phyloP scores from a whole-genome alignment of 2,113 vertebrate genomes.

The Bubalus kerabau region DNA sequence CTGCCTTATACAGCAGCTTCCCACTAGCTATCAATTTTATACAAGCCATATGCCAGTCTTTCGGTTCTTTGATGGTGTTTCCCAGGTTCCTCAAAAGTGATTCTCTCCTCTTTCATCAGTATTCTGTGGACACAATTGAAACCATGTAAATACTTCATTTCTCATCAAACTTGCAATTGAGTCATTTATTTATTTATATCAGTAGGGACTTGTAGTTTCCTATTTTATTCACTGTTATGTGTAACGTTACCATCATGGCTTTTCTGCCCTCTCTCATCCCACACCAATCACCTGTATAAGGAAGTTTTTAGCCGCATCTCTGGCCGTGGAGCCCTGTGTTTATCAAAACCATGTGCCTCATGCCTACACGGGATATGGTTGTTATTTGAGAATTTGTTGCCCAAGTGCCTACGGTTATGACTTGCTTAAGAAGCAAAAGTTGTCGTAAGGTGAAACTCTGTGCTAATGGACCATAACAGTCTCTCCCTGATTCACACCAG shows the following conservation, averaged over 20 bases:
- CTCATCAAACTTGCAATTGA: background rate
- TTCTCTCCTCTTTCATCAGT: background rate
- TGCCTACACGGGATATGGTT: background rate
- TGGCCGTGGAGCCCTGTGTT: background rate
- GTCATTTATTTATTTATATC: background rate
- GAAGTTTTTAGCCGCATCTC: background rate
- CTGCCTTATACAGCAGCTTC: background rate
- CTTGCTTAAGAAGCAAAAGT: background rate
- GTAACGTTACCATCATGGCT: background rate
- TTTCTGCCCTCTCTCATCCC: background rate
- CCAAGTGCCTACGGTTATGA: background rate
- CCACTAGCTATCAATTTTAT: background rate
- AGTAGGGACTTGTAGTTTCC: background rate
- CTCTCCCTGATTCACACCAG: background rate
- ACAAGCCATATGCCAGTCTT: background rate
- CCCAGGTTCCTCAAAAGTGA: background rate
- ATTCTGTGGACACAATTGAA: background rate
- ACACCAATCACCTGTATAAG: background rate
- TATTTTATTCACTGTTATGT: background rate
- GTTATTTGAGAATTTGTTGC: background rate
- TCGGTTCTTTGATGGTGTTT: background rate
- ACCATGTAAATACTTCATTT: background rate
- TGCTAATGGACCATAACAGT: background rate
- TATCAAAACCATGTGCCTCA: background rate
- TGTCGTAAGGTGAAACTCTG: background rate